Evolutionary conservation across 2,888 invertebrate species (phyloP).

Genomic region (Tiliacea aurago): DNA sequence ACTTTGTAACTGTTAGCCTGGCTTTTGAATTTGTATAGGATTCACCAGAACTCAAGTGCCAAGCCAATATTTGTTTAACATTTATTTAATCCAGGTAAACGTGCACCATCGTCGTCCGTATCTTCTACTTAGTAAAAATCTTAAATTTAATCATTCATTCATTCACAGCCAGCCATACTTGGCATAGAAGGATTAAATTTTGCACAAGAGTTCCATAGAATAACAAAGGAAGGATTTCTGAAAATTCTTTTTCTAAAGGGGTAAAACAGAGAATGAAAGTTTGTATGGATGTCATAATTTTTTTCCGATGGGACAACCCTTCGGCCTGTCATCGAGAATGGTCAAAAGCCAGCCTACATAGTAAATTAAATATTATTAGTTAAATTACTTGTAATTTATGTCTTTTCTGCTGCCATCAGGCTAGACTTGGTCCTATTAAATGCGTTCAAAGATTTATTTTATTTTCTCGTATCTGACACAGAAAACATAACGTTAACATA

Average conservation of each 20-base stretch:
- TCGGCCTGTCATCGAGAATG: neutral
- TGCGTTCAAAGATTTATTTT: conserved; percentile 21
- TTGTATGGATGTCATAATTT: no score
- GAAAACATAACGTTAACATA: conserved; percentile 40
- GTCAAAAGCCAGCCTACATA: neutral
- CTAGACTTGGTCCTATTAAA: neutral
- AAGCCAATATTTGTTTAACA: neutral
- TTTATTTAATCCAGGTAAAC: neutral
- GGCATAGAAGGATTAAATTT: no score
- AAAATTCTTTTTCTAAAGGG: no score
- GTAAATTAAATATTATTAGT: neutral
- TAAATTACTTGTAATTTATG: conserved; percentile 11
- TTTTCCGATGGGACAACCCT: no score
- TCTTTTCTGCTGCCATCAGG: neutral
- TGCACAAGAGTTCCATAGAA: no score
- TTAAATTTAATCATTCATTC: no score
- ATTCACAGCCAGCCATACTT: no score
- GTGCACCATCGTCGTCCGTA: neutral
- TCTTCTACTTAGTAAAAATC: neutral
- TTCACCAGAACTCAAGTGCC: neutral
- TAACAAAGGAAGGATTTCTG: no score
- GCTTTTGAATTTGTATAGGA: neutral
- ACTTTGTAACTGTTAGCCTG: neutral
- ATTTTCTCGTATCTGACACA: conserved; percentile 5
- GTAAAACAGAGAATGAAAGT: no score